Evolutionary conservation across 2,888 invertebrate genomes (phyloP), one percentile per base, ranked within the genome.

Genomic region (Phorcus lineatus): DNA sequence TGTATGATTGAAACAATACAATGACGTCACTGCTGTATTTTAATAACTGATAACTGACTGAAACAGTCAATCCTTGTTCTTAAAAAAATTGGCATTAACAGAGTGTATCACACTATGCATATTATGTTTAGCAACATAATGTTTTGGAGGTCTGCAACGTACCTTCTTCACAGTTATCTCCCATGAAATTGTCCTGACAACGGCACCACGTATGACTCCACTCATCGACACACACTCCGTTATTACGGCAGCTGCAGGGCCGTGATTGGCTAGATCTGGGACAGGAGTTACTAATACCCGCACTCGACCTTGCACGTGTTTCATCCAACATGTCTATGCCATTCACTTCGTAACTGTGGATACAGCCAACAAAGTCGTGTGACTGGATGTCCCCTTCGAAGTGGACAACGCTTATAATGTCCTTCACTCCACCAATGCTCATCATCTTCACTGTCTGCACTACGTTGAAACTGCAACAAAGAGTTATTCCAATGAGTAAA

Each of bases 301-400:
- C 94, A 3, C 96, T 95, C 76, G 95, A 94, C 1, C 74, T 52
- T 16, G 84, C 84, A 9, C 81, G 79, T 19, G 77, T 79, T 13
- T 55, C 70, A 62, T 78, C 57, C 57, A 89, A 82, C n/a, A 90
- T 82, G 80, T 91, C 87, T 9, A 82, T 79, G 62, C 97, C 98
- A 90, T 98, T 98, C 78, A 98, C 95, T 0, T 96, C 95, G 1
- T 98, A 96, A 86, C 97, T 97, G 90, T 98, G 97, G 86, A 98
- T 95, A 91, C 99, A 99, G 6, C 99, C 99, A 19, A 98, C 96
- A 82, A 99, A 95, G 92, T 98, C 98, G 91, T 98, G 98, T 0
- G 97, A 96, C 89, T 96, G 96, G 55, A 98, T 95, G 93, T 98
- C 98, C 0, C 97, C 97, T 0, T 97, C 97, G 67, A 97, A 95